A percentile compares a stretch with the other conserved stretches of the same genome.
Conservation (phyloP, 2,113 vertebrate genomes). For the Malurus cyaneus region DNA sequence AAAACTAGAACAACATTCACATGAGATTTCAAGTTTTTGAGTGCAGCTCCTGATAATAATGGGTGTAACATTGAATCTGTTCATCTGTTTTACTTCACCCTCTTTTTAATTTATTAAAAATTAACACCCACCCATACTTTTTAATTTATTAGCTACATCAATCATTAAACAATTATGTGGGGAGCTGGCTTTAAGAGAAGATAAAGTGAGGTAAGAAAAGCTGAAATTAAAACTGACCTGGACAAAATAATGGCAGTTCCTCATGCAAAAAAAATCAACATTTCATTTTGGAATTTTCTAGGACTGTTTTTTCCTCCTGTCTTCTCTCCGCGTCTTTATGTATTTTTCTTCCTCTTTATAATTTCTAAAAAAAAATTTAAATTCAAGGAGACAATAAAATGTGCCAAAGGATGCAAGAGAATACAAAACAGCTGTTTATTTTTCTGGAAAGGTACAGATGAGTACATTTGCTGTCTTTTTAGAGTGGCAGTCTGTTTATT, state of each 20-base stretch:
- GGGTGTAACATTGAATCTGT: not conserved
- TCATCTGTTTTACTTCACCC: not conserved
- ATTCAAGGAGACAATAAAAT: not conserved
- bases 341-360: not conserved
- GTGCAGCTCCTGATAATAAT: not conserved
- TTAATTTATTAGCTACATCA: not conserved
- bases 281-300: not conserved
- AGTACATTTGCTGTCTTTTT: not conserved
- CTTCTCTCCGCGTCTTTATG: not conserved
- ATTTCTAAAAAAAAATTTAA: not conserved
- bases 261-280: not conserved
- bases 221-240: not conserved
- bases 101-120: not conserved
- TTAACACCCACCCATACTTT: too few relatives aligned
- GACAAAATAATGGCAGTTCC: not conserved
- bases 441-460: not conserved
- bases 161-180: not conserved
- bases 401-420: not conserved
- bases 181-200: not conserved
- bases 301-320: fast-evolving
- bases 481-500: not conserved
- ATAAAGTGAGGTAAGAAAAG: not conserved
- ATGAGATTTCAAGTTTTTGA: not conserved
- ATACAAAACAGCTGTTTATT: not conserved
- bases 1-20: not conserved